Evolutionary conservation across 1,140 invertebrate species (phyloP), one percentile per base, ranked within the genome.

Genomic region (Panagrolaimus sp.): DNA sequence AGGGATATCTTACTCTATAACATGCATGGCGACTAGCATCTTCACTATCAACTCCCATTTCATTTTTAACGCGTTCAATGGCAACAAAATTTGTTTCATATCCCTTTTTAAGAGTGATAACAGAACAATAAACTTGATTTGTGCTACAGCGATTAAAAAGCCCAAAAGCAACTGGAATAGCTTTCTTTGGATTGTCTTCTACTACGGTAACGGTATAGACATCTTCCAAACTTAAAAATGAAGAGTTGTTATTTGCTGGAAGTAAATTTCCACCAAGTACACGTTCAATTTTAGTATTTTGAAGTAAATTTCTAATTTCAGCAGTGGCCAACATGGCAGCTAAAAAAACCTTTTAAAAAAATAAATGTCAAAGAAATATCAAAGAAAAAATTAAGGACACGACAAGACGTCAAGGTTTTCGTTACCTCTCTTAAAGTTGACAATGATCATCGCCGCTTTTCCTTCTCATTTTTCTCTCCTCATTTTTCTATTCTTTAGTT

Each of bases 51-150:
- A 57, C n/a, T 13, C 51, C 51, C 51, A 57, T 57, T 11, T 20
- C 27, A 57, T 27, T 27, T 27, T 61, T 73, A 9, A 46, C 73
- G 47, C 14, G 46, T 53, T 74, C 62, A 8, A 74, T 25, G 42
- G 70, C 75, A 13, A 76, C 74, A 53, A 74, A 72, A 23, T 25
- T 31, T 13, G 51, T 53, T 14, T 74, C 65, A 25, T 74, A 76
- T 23, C 51, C 51, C 51, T 57, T 57, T 27, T 57, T 57, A 11
- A 57, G n/a, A 11, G 51, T 25, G 13, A 73, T 31, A 44, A 73
- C 45, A n/a, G 70, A 68, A 45, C 20, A 76, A 65, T 76, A 61
- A 44, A 46, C 45, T 47, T 73, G 72, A 16, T 42, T 72, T 8
- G 72, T 66, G 13, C 61, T 51, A 23, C 62, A 76, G n/a, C 23